Percentiles rank a stretch among this genome's conserved stretches.
These are phyloP conservation scores for Vireo altiloquus DNA, from an alignment of 2,113 vertebrate genomes.

Conservation along the genomic window DNA sequence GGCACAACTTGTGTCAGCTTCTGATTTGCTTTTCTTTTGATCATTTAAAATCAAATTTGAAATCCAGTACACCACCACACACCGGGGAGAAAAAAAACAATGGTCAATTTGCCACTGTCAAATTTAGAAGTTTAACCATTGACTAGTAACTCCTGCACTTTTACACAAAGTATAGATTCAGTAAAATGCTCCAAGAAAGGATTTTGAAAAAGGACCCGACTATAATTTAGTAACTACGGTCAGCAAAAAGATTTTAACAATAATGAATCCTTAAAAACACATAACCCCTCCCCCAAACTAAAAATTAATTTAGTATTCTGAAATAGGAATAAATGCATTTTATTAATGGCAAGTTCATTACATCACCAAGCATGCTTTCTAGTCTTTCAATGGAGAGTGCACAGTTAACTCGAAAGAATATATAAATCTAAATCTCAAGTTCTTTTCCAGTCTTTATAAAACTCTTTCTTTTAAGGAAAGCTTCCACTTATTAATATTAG, in stretches of 20 bases:
- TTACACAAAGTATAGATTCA: not conserved
- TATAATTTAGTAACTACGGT: not conserved
- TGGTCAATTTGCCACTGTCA: not conserved
- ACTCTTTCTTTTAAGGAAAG: not conserved
- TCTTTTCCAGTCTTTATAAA: not conserved
- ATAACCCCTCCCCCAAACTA: rapidly evolving
- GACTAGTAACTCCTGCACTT: not conserved
- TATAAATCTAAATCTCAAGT: not conserved
- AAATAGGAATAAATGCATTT: not conserved
- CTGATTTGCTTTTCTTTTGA: not conserved
- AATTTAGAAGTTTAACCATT: not conserved
- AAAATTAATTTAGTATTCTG: not conserved
- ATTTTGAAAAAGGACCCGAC: not conserved
- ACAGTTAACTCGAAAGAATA: not conserved
- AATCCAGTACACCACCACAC: not conserved
- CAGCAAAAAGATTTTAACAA: not conserved
- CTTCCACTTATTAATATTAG: not conserved
- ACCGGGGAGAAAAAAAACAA: rapidly evolving
- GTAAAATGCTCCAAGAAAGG: not conserved
- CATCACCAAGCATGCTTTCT: not conserved
- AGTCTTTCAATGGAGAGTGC: not conserved
- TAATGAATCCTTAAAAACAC: not conserved
- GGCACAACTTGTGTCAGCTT: not conserved
- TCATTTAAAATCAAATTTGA: not conserved
- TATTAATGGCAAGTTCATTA: not conserved